A percentile compares a stretch with the other conserved stretches of the same genome.
These are phyloP conservation scores for Anthoscopus minutus DNA, from an alignment of 2,113 vertebrate genomes.

Conservation along the genomic window DNA sequence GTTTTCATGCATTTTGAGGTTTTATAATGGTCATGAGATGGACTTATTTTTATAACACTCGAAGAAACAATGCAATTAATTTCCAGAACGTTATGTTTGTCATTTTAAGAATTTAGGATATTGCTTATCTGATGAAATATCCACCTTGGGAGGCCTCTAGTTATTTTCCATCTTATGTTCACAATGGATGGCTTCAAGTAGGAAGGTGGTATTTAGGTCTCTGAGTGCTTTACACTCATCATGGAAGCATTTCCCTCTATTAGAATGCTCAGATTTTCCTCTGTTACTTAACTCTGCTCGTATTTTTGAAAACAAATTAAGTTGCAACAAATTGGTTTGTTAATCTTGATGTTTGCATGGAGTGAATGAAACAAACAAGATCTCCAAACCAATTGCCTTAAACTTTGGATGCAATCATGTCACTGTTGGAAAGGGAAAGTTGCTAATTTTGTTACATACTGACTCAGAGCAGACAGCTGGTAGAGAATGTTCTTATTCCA, in stretches of 20 bases:
- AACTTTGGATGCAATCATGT: conserved; percentile 57
- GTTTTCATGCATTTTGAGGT: not conserved
- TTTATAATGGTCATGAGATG: not conserved
- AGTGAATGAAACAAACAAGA: conserved; percentile 55
- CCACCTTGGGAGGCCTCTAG: not conserved
- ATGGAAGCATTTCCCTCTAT: not conserved
- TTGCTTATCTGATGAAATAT: not conserved
- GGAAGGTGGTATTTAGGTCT: not conserved
- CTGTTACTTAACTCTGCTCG: conserved; percentile 29
- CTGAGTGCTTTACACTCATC: not conserved
- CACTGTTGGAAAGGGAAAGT: conserved; percentile 56
- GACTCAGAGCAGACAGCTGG: conserved; percentile 66
- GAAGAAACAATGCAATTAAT: not conserved
- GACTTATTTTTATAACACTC: not conserved
- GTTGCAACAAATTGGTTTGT: conserved; percentile 54
- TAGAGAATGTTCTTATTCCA: conserved; percentile 62
- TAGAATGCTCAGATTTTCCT: not conserved
- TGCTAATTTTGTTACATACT: conserved; percentile 62
- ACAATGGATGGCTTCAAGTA: not conserved
- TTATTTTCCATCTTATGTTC: not conserved
- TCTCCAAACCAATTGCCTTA: conserved; percentile 59
- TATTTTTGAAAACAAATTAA: conserved; percentile 63
- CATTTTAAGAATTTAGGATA: not conserved
- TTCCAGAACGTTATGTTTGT: not conserved
- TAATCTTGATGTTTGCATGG: conserved; percentile 53